Base-by-base conservation (phyloP, 2,113 vertebrate species). In the Brienomyrus longianalis region DNA sequence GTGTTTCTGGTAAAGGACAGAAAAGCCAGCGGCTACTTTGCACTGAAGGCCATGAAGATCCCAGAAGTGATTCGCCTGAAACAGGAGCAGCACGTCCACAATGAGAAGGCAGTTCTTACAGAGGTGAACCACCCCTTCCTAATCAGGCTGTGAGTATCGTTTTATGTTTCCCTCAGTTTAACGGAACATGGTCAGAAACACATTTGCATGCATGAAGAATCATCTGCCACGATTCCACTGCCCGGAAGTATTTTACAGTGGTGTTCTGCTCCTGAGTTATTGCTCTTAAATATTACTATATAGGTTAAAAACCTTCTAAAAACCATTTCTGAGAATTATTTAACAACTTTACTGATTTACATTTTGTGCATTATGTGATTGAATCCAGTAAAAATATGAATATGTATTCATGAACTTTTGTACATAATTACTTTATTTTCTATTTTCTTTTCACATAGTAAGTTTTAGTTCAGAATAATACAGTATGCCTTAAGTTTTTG, bases 21-120 rank as follows among this genome's bases (percentile, higher is more conserved):
- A 93, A 93, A 94, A 54, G 96, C 92, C 52, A 92, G 95, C 87
- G 93, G 90, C 27, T 99, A 97, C 94, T 97, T 96, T 62, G 98
- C 98, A 0, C 95, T 99, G 91, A 99, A 99, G 94, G 97, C 97
- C 35, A 99, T 99, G 98, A 98, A 97, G 94, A 99, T 99, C 94
- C 95, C 97, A 0, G 98, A 99, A 48, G 97, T 99, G 88, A 97
- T 99, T 93, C 96, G 98, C 1, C 96, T 99, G 91, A 98, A 99
- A 92, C 98, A 99, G 94, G 98, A 99, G 88, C 97, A 98, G 10
- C 98, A 99, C 0, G 98, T 99, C 3, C 98, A 98, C 94, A 99
- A 99, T 10, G 98, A 99, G 93, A 99, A 99, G 92, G 97, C 97
- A 39, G 98, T 99, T 70, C 95, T 99, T 86, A 94, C 95, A n/a